Base-by-base conservation (phyloP, 2,113 vertebrate species). In the Eudyptes chrysolophus region DNA sequence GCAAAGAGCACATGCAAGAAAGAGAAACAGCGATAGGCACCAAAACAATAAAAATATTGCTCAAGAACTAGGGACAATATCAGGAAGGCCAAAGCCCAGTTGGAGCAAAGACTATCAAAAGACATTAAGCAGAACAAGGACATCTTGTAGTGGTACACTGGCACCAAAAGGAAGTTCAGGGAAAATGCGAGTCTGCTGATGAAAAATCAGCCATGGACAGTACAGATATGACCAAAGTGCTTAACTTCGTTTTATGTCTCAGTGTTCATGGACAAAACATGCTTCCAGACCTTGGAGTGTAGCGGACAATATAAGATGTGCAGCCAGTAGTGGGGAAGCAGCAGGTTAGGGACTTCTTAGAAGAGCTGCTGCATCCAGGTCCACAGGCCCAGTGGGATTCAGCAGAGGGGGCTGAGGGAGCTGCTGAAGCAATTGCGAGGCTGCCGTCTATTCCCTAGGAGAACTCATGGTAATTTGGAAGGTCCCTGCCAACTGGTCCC, bases 231-330 rank as follows among this genome's bases (percentile, higher is more conserved):
- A 65, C 44, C 40, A 5, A 40, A 29, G 54, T 6, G 40, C 58
- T 44, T 16, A 13, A 9, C 12, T 52, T 34, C 1, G 4, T 4
- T 49, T 57, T 30, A 10, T 6, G 18, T 7, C 76, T 55, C 46
- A 7, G 51, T 17, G 40, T 10, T 54, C 36, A 5, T 0, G 25
- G 58, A 18, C 30, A 22, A 20, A 32, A 42, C 0, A 3, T 24
- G 8, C 30, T 48, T 30, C 46, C 18, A 36, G 57, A 20, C 5
- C n/a, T 30, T 0, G 1, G 30, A 24, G n/a, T 1, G 18, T 1
- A 29, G 62, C 0, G 3, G 58, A 24, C 10, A 49, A 40, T 3
- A 2, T 1, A 7, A 29, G 62, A 34, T 0, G 2, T 18, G 46
- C 26, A 74, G 44, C 24, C 52, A 80, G 46, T 7, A 58, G 61